Evolutionary conservation across 2,888 invertebrate species (phyloP), one percentile per base, ranked within the genome.

Genomic region (Adineta ricciae): DNA sequence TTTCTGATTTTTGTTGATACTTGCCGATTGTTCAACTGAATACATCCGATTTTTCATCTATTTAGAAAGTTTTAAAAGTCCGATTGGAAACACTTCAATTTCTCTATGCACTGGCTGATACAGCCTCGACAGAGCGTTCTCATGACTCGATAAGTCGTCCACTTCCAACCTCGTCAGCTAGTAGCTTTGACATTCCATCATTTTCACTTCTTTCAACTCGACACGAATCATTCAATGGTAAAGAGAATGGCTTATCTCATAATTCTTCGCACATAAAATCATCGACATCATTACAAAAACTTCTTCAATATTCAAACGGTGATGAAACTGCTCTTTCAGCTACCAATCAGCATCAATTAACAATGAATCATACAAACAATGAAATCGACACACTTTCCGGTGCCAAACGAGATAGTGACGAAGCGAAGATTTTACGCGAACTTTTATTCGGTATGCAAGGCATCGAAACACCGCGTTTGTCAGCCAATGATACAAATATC

Each of bases 391-490:
- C 38, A 11, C 7, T n/a, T 16, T 24, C 41, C 38, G 24, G n/a
- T 1, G 8, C 41, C 7, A 21, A 41, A 38, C 78, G 78, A 19
- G 41, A 78, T 78, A 32, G 9, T 32, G 78, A 85, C 38, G 90
- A 90, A 84, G 83, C 87, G 36, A 89, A 89, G 24, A 87, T 92
- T 64, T 88, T 92, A 38, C 88, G 91, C 88, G 95, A 95, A 88
- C 93, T 95, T 21, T 93, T 97, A 83, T 94, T 94, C 88, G 93
- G 94, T 1, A 94, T 96, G 87, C 95, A 96, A 89, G 97, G 97
- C 7, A 94, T 97, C 86, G 94, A 94, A 88, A 94, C 95, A 36
- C 52, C 32, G 11, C 78, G 83, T 24, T 85, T 86, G 41, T 86
- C 86, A 83, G 86, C 83, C 83, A 87, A 87, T 41, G 86, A 87